Evolutionary conservation across 1,140 invertebrate genomes (phyloP).

Genomic region (Apis cerana): DNA sequence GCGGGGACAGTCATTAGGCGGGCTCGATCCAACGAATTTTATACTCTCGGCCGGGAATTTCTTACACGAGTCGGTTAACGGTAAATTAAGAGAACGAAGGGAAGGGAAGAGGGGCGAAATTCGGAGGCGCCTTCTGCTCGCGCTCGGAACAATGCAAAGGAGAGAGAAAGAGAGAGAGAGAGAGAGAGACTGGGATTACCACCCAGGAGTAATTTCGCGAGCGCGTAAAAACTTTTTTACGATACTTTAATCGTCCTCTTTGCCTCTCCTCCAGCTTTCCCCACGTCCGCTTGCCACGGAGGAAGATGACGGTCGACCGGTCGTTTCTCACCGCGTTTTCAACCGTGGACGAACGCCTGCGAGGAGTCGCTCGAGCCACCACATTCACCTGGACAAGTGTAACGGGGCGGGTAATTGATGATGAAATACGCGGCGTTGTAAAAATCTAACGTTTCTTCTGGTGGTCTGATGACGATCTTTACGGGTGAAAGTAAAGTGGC

Average conservation of each 20-base stretch:
- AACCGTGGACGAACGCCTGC: neutral
- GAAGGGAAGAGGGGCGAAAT: neutral
- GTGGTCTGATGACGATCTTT: neutral
- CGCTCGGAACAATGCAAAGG: neutral
- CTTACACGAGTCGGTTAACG: slow-evolving; percentile 13
- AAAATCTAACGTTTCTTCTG: slow-evolving; percentile 54
- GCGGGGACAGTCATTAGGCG: slow-evolving; percentile 50
- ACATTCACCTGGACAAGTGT: neutral
- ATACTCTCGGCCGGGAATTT: slow-evolving; percentile 16
- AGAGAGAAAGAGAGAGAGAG: neutral
- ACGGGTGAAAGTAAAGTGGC: neutral
- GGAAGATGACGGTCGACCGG: neutral
- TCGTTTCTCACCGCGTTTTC: slow-evolving; percentile 6
- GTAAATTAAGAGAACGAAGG: slow-evolving; percentile 32
- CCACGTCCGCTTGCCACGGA: too few relatives aligned
- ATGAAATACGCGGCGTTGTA: slow-evolving; percentile 62
- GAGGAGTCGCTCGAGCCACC: neutral
- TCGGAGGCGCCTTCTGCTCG: neutral
- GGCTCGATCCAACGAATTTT: slow-evolving; percentile 40
- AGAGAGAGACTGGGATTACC: neutral
- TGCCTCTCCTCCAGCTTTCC: neutral
- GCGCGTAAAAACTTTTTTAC: slow-evolving; percentile 63
- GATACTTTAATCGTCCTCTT: slow-evolving; percentile 66
- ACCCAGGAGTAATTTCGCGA: slow-evolving; percentile 53
- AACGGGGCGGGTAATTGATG: slow-evolving; percentile 56